Percentiles rank a stretch among this genome's conserved stretches.
These are phyloP conservation scores for Campopleginae sp. DNA, from an alignment of 2,888 invertebrate species.

Conservation along the genomic window DNA sequence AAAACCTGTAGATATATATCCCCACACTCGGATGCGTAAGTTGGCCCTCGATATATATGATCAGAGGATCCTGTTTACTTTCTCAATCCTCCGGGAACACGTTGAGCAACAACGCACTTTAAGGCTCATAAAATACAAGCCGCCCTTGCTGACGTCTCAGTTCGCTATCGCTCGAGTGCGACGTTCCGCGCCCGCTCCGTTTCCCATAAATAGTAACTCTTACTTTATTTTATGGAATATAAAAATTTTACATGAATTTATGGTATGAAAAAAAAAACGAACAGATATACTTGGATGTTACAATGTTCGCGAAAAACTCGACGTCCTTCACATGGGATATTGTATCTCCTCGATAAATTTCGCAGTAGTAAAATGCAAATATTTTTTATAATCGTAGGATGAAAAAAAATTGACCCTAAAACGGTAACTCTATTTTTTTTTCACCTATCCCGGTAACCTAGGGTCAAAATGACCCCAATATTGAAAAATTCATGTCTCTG, in stretches of 20 bases:
- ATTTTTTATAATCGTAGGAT: too few species aligned
- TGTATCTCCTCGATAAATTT: neutral
- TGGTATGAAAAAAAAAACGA: neutral
- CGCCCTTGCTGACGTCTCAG: neutral
- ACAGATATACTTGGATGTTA: neutral
- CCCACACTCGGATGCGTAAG: neutral
- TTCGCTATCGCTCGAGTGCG: neutral
- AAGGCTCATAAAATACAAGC: neutral
- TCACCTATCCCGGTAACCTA: too few species aligned
- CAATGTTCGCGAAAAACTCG: neutral
- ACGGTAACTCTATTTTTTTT: too few species aligned
- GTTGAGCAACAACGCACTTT: neutral
- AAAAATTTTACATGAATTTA: neutral
- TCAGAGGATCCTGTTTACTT: neutral
- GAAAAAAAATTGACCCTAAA: too few species aligned
- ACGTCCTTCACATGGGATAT: neutral
- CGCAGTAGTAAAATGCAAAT: too few species aligned
- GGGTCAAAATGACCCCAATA: too few species aligned
- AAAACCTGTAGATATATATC: conserved; percentile 12
- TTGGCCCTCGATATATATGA: neutral
- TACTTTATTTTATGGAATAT: neutral
- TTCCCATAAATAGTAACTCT: neutral
- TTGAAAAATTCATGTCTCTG: too few species aligned
- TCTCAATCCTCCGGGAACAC: neutral
- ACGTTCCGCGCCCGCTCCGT: neutral